Percentiles rank a stretch among this genome's conserved stretches.
Conservation (phyloP, 2,888 invertebrate species). For the Volucella zonaria region DNA sequence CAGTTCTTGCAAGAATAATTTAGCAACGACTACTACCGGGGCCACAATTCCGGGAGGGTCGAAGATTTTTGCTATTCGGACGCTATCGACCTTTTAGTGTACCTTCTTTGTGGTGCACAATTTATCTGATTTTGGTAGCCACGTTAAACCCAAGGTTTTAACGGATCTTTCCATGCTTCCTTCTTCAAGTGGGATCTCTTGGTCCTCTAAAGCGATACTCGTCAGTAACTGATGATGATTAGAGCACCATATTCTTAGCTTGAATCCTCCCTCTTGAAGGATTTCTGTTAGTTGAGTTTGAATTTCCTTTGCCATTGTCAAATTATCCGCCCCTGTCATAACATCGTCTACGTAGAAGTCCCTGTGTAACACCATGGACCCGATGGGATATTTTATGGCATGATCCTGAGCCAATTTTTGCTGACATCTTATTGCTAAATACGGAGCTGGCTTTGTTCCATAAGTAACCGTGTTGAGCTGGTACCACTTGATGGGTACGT, state of each 20-base stretch:
- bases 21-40: not conserved
- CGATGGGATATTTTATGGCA: too few relatives aligned
- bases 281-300: too few relatives aligned
- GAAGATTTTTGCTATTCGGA: constrained; percentile 41
- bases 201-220: constrained; percentile 29
- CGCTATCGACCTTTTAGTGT: constrained; percentile 25
- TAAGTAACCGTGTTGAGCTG: not conserved
- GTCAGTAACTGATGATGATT: constrained; percentile 33
- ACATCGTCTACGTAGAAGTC: too few relatives aligned
- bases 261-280: too few relatives aligned
- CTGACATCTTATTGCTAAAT: too few relatives aligned
- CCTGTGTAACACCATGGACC: too few relatives aligned
- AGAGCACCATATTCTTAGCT: constrained; percentile 28
- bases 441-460: not conserved
- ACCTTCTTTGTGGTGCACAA: not conserved
- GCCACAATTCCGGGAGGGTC: constrained; percentile 34
- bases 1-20: too few relatives aligned
- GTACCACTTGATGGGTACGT: too few relatives aligned
- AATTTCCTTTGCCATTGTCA: too few relatives aligned
- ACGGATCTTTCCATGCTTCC: constrained; percentile 14
- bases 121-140: constrained; percentile 45
- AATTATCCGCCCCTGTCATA: too few relatives aligned
- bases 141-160: constrained; percentile 48
- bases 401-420: too few relatives aligned
- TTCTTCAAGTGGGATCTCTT: constrained; percentile 20